These are phyloP conservation scores for Eriosoma lanigerum DNA, from an alignment of 1,140 invertebrate genomes.

Conservation along the genomic window DNA sequence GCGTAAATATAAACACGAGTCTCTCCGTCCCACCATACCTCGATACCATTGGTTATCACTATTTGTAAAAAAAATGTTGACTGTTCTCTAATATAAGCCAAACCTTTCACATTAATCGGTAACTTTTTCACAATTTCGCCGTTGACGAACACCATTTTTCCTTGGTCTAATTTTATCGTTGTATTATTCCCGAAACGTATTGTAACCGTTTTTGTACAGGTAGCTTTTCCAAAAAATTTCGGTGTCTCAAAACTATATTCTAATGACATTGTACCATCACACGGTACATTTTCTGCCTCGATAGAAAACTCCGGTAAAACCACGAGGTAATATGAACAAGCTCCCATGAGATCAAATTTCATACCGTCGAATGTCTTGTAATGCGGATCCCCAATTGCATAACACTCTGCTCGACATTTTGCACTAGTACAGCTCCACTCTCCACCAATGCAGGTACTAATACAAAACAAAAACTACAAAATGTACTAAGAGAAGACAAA, in stretches of 20 bases:
- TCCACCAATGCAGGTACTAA: constrained; percentile 69
- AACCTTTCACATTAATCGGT: constrained; percentile 65
- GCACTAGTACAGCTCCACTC: constrained; percentile 78
- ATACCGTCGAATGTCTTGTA: constrained; percentile 87
- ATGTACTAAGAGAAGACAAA: background rate
- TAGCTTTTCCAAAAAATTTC: constrained; percentile 63
- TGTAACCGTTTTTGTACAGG: constrained; percentile 80
- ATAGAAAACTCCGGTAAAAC: constrained; percentile 69
- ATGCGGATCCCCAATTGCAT: constrained; percentile 84
- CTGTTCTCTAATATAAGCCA: constrained; percentile 56
- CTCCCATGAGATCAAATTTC: constrained; percentile 84
- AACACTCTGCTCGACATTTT: constrained; percentile 73
- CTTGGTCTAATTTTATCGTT: constrained; percentile 72
- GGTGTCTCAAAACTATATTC: constrained; percentile 68
- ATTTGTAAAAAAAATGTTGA: constrained; percentile 61
- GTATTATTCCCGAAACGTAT: constrained; percentile 61
- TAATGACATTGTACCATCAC: constrained; percentile 74
- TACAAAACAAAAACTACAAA: constrained; percentile 17
- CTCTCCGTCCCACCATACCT: constrained; percentile 81
- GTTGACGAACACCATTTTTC: constrained; percentile 66
- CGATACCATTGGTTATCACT: constrained; percentile 72
- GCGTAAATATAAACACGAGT: constrained; percentile 79
- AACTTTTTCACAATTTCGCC: constrained; percentile 61
- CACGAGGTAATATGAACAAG: constrained; percentile 81
- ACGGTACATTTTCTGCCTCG: constrained; percentile 79